Base-by-base conservation (phyloP, 2,888 invertebrate species). In the Mythimna vitellina region DNA sequence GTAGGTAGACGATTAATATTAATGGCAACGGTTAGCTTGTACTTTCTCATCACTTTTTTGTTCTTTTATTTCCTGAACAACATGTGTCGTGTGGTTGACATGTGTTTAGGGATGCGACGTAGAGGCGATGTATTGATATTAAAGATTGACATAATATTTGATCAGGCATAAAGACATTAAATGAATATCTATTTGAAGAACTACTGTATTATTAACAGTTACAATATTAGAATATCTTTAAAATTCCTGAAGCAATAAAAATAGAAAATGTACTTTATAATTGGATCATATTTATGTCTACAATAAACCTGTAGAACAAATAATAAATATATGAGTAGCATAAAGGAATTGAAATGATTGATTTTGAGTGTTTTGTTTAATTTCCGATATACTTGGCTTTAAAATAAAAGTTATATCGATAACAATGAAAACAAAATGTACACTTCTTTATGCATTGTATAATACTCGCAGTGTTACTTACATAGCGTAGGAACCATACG, bases 31-130 rank as follows among this genome's bases (percentile, higher is more conserved):
- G 70, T 58, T 62, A 63, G 66, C 71, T 66, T 77, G 69, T 81
- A 91, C 90, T 93, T 94, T 94, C 94, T 93, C 94, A 94, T 90
- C 82, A 85, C 70, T 64, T 78, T 84, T 64, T 72, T 84, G 84
- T 85, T 61, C 75, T 77, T 87, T 90, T 89, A 84, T 89, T 87
- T 88, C 76, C 58, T 60, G 61, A 86, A 54, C 87, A 86, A 53
- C 87, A 86, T 84, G 86, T 89, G 90, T 88, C 88, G 89, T 86
- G 82, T 90, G 89, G 86, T 32, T 38, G 66, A 61, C 90, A 91
- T 82, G 84, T 90, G 91, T 82, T 49, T 90, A 92, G 85, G 42
- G 93, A 87, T 84, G 93, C 20, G 71, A 7, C 62, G 10, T 22
- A 9, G 6, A 12, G n/a, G 0, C 22, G 1, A 20, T 20, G 14